A percentile compares a stretch with the other conserved stretches of the same genome.
Conservation (phyloP, 2,797 vertebrate genomes). For the Coregonus suidteri region DNA sequence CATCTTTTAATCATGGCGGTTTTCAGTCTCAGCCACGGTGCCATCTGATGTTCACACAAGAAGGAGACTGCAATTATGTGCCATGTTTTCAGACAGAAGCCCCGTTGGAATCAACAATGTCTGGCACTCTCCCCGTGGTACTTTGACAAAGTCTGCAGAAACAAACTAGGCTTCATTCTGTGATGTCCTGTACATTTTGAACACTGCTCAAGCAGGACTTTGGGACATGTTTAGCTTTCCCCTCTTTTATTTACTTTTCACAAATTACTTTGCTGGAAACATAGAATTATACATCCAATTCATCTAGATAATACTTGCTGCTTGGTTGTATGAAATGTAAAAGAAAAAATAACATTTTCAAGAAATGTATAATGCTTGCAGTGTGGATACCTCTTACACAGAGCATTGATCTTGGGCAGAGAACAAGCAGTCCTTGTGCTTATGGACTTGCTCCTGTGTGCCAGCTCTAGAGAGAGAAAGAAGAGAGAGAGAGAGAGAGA, state of each 20-base stretch:
- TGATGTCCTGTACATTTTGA: not conserved
- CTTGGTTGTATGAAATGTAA: not conserved
- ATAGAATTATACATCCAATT: slow-evolving; percentile 10
- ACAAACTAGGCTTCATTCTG: not conserved
- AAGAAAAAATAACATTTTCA: not conserved
- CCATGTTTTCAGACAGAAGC: slow-evolving; percentile 22
- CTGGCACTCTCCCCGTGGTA: slow-evolving; percentile 23
- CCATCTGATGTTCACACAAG: slow-evolving; percentile 41
- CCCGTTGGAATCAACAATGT: slow-evolving; percentile 28
- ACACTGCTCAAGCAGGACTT: slow-evolving; percentile 12
- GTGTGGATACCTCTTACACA: not conserved
- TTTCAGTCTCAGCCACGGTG: slow-evolving; percentile 33
- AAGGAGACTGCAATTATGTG: slow-evolving; percentile 42
- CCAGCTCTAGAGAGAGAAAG: slow-evolving; percentile 7
- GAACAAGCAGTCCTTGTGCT: not conserved
- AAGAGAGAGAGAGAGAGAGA: not conserved
- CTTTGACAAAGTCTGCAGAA: slow-evolving; percentile 6
- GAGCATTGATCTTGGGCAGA: not conserved
- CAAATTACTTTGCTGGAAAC: slow-evolving; percentile 1
- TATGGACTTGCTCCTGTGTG: not conserved
- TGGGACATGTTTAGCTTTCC: not conserved
- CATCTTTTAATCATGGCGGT: slow-evolving; percentile 57
- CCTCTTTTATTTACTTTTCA: slow-evolving; percentile 9
- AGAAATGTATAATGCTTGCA: not conserved
- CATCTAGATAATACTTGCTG: not conserved